phyloP scores from a whole-genome alignment of 2,113 vertebrate genomes.

The Psettodes erumei region DNA sequence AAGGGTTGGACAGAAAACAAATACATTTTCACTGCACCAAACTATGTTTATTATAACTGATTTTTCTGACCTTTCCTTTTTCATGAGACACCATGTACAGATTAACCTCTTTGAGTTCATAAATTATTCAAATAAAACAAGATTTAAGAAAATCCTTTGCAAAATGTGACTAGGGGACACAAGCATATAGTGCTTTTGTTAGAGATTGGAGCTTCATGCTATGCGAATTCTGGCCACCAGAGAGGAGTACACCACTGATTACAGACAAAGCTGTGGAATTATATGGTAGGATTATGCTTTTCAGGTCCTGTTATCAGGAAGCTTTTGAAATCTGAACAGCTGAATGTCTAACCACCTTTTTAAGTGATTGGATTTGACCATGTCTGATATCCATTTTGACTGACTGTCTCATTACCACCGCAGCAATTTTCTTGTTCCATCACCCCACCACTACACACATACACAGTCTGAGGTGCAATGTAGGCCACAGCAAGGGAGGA shows the following conservation, averaged over 20 bases:
- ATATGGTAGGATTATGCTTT: conserved; percentile 54
- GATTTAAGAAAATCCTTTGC: neutral
- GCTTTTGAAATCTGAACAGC: conserved; percentile 35
- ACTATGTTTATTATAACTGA: too few species aligned
- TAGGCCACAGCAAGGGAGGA: conserved; percentile 64
- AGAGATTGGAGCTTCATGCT: neutral
- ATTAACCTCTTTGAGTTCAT: neutral
- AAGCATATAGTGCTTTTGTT: neutral
- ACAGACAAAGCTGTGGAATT: neutral
- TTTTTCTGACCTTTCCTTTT: neutral
- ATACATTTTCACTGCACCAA: too few species aligned
- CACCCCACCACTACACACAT: conserved; percentile 1
- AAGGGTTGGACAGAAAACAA: too few species aligned
- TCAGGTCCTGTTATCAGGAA: conserved; percentile 59
- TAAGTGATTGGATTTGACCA: conserved; percentile 60
- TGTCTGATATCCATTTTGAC: conserved; percentile 50
- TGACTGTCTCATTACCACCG: conserved; percentile 28
- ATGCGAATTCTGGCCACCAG: conserved; percentile 22
- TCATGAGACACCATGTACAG: neutral
- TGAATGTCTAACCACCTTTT: conserved; percentile 43
- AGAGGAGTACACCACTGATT: conserved; percentile 12
- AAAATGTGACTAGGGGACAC: neutral
- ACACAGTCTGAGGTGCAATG: conserved; percentile 40
- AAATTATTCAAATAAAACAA: neutral
- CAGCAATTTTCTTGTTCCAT: conserved; percentile 10